phyloP scores from a whole-genome alignment of 2,888 invertebrate species.

The Andrena haemorrhoa region DNA sequence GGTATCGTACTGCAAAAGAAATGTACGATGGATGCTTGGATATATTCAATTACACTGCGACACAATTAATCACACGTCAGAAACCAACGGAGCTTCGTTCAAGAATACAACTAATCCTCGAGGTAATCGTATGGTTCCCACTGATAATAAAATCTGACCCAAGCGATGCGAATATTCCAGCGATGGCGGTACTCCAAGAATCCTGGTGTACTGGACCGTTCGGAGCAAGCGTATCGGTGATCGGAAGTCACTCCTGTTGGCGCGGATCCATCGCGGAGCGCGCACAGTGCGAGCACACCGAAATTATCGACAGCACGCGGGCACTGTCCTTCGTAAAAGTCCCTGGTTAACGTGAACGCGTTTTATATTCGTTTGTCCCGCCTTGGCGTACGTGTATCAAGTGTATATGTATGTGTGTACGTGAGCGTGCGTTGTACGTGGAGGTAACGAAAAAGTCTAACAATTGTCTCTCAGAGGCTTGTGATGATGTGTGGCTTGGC shows the following conservation, averaged over 20 bases:
- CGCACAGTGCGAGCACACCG: conserved; percentile 21
- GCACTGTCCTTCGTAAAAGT: conserved; percentile 25
- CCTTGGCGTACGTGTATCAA: conserved; percentile 30
- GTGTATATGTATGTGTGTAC: conserved; percentile 37
- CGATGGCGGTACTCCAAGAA: conserved; percentile 5
- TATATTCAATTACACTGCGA: neutral
- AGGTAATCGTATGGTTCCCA: neutral
- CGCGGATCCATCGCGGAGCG: conserved; percentile 6
- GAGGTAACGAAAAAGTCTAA: conserved; percentile 59
- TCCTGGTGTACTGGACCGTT: neutral
- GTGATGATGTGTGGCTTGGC: conserved; percentile 91
- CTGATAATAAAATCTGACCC: neutral
- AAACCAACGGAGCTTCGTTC: neutral
- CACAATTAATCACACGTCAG: neutral
- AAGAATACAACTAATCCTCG: neutral
- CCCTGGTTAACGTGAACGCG: conserved; percentile 55
- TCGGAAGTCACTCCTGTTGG: neutral
- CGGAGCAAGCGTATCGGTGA: neutral
- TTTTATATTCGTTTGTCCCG: conserved; percentile 37
- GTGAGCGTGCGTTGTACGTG: conserved; percentile 51
- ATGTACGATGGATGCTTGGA: neutral
- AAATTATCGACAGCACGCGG: conserved; percentile 18
- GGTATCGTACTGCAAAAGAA: neutral
- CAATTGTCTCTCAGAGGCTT: conserved; percentile 80
- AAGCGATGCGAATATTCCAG: neutral